These are phyloP conservation scores for Apolygus lucorum DNA, from an alignment of 1,140 invertebrate genomes.

Conservation along the genomic window DNA sequence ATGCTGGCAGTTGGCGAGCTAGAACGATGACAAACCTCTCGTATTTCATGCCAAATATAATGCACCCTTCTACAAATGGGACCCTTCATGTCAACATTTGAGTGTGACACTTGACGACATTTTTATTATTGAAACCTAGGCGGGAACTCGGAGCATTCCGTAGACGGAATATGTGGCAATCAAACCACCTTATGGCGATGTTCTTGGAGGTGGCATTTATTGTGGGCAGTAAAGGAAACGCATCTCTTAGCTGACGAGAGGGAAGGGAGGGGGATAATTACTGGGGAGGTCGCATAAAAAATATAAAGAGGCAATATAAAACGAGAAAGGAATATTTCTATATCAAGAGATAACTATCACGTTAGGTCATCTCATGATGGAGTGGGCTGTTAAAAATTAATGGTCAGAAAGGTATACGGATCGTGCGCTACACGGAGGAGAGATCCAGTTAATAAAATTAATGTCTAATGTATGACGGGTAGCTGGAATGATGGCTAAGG, in stretches of 20 bases:
- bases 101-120: no score
- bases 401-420: neutral
- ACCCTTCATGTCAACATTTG: no score
- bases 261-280: neutral
- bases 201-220: neutral
- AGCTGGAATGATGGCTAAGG: neutral
- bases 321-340: neutral
- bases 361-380: neutral
- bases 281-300: neutral
- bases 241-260: neutral
- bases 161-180: neutral
- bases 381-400: neutral
- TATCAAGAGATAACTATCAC: neutral
- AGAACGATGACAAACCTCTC: no score
- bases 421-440: neutral
- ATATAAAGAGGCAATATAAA: neutral
- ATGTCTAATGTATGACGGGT: neutral
- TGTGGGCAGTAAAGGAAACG: neutral
- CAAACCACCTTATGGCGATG: neutral
- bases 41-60: no score
- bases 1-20: no score
- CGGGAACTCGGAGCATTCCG: neutral
- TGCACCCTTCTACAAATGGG: no score
- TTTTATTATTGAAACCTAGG: neutral
- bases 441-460: neutral